A percentile compares a stretch with the other conserved stretches of the same genome.
phyloP scores from a whole-genome alignment of 1,140 invertebrate genomes.

The Sinonovacula constricta region DNA sequence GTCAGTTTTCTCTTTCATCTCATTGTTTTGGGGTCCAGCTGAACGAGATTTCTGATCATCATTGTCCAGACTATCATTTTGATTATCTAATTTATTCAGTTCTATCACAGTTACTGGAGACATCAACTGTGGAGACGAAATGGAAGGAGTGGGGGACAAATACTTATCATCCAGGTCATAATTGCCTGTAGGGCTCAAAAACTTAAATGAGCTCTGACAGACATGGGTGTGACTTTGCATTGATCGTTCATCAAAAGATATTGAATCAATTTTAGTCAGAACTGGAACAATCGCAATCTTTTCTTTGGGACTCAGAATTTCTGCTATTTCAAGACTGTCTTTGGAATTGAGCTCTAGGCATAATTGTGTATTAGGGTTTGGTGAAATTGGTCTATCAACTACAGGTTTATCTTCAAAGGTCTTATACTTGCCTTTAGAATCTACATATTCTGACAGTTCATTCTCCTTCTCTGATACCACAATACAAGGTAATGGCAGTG shows the following conservation, averaged over 20 bases:
- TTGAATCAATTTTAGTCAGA: constrained; percentile 16
- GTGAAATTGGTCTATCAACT: neutral
- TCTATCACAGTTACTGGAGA: constrained; percentile 75
- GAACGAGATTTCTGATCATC: constrained; percentile 62
- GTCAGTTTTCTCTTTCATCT: no score
- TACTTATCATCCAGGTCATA: constrained; percentile 38
- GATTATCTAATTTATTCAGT: constrained; percentile 69
- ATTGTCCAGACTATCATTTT: constrained; percentile 68
- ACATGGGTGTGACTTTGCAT: neutral
- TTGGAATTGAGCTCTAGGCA: constrained; percentile 47
- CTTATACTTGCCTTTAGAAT: no score
- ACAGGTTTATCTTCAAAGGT: neutral
- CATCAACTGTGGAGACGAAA: constrained; percentile 63
- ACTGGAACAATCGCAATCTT: neutral
- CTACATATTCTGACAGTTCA: no score
- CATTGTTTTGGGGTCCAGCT: no score
- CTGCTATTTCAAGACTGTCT: constrained; percentile 69
- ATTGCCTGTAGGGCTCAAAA: constrained; percentile 13
- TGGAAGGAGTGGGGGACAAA: constrained; percentile 56
- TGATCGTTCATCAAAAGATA: neutral
- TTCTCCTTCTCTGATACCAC: constrained; percentile 38
- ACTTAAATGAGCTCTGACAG: neutral
- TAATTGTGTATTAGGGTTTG: constrained; percentile 30
- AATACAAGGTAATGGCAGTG: constrained; percentile 22
- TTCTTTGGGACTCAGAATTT: constrained; percentile 58